Percentiles rank a stretch among this genome's conserved stretches.
These are phyloP conservation scores for Nephrotoma guestfalica DNA, from an alignment of 2,888 invertebrate genomes.

Conservation along the genomic window DNA sequence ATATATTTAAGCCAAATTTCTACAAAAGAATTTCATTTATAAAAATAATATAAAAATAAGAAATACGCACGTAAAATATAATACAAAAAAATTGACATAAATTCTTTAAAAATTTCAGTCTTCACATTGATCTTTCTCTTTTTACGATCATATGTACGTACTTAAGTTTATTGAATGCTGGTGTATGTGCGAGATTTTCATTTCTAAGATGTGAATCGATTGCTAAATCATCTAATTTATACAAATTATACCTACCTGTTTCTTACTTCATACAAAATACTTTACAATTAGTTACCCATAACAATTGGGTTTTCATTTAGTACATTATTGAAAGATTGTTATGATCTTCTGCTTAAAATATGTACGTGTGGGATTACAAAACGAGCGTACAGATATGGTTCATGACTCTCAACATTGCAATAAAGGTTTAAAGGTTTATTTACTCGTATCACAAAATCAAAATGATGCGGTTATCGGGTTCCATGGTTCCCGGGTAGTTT, in stretches of 20 bases:
- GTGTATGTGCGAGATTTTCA: neutral
- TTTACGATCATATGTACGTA: neutral
- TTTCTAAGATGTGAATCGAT: neutral
- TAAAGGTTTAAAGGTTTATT: too few relatives aligned
- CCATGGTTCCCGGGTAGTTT: too few relatives aligned
- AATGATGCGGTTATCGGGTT: too few relatives aligned
- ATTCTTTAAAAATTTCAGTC: neutral
- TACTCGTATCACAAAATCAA: too few relatives aligned
- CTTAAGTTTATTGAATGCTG: neutral
- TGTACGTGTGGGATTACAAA: neutral
- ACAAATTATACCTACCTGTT: too few relatives aligned
- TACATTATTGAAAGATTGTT: too few relatives aligned
- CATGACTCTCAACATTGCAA: neutral
- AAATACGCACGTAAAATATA: neutral
- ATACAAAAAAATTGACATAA: neutral
- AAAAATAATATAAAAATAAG: neutral
- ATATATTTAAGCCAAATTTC: neutral
- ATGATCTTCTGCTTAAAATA: too few relatives aligned
- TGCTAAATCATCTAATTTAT: neutral
- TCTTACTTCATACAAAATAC: too few relatives aligned
- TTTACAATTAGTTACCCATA: too few relatives aligned
- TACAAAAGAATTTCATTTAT: slow-evolving; percentile 1
- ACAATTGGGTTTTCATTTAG: too few relatives aligned
- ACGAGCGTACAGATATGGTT: neutral
- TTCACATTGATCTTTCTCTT: neutral